phyloP scores from a whole-genome alignment of 2,113 vertebrate genomes.

The Genyomyrus donnyi region DNA sequence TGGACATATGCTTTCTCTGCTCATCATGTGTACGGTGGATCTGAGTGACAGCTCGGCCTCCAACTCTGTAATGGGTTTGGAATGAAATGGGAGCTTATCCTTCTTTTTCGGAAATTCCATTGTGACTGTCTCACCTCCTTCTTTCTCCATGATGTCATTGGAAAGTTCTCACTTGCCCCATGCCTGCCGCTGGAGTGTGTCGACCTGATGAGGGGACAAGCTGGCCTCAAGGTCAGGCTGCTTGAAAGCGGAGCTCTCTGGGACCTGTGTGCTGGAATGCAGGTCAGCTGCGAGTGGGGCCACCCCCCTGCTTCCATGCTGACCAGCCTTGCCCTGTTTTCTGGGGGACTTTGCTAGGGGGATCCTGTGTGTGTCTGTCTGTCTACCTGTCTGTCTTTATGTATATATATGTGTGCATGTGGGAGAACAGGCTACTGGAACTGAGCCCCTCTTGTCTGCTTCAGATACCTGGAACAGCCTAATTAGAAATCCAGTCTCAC shows the following conservation, averaged over 20 bases:
- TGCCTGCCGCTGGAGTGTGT: background rate
- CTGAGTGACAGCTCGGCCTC: background rate
- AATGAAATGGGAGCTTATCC: background rate
- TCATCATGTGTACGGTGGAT: background rate
- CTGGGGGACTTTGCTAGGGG: background rate
- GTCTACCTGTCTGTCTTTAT: background rate
- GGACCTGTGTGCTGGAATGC: conserved; percentile 10
- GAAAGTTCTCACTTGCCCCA: background rate
- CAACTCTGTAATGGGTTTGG: background rate
- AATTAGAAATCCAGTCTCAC: background rate
- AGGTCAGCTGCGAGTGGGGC: background rate
- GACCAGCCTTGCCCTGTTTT: background rate
- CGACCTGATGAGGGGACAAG: background rate
- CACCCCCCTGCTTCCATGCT: background rate
- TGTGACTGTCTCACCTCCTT: background rate
- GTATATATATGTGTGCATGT: background rate
- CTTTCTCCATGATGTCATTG: background rate
- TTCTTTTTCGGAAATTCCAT: background rate
- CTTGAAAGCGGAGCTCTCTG: background rate
- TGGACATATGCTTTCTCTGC: background rate
- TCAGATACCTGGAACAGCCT: background rate
- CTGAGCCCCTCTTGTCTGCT: background rate
- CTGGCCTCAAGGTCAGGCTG: background rate
- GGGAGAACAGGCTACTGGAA: background rate
- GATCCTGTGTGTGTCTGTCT: background rate